Evolutionary conservation across 2,113 vertebrate species (phyloP).

Genomic region (Notothenia coriiceps): DNA sequence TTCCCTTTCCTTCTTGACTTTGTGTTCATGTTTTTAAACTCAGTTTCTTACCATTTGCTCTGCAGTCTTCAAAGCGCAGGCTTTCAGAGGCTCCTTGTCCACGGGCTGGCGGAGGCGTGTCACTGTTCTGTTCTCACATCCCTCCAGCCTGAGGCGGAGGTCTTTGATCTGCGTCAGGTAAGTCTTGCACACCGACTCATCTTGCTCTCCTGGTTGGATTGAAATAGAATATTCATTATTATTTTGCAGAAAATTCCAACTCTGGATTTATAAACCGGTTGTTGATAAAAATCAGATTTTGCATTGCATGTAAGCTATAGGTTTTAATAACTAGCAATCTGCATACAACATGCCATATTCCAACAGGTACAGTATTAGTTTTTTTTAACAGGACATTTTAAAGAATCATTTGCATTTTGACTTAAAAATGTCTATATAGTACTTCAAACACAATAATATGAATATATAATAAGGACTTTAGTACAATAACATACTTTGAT

Average conservation of each 20-base stretch:
- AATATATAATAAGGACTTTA: background rate
- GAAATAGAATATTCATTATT: background rate
- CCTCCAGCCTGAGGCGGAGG: conserved; percentile 91
- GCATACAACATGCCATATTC: too few relatives aligned
- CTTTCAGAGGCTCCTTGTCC: conserved; percentile 87
- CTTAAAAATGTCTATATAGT: background rate
- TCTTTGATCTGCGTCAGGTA: conserved; percentile 92
- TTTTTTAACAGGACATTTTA: too few relatives aligned
- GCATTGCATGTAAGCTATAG: background rate
- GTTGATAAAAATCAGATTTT: background rate
- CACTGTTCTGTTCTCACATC: conserved; percentile 89
- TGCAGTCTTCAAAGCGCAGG: conserved; percentile 87
- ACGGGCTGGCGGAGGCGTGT: conserved; percentile 88
- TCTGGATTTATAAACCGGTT: background rate
- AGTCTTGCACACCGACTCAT: conserved; percentile 89
- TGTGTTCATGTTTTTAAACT: background rate
- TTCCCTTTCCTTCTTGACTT: background rate
- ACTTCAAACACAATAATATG: background rate
- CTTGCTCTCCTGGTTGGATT: conserved; percentile 88
- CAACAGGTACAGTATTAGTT: conserved; percentile 4
- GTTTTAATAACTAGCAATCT: background rate
- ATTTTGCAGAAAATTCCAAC: background rate
- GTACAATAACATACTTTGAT: background rate
- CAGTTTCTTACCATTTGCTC: conserved; percentile 88
- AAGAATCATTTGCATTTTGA: background rate